Base-by-base conservation (phyloP, 1,140 invertebrate genomes). In the Leptinotarsa defecta region DNA sequence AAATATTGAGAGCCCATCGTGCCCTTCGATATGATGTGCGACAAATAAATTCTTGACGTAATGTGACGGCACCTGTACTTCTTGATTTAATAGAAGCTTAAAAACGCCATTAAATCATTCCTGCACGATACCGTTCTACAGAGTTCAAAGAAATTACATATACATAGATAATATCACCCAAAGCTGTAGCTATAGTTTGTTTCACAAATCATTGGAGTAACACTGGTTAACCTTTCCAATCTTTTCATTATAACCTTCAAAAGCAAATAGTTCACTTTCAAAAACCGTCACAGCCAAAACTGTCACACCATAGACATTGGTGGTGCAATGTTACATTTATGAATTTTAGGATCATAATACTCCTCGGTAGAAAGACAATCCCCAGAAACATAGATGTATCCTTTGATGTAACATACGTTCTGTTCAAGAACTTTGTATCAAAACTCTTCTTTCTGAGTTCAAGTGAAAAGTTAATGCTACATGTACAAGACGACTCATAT, bases 331-430 rank as follows among this genome's bases (percentile, higher is more conserved):
- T 90, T 87, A 95, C 95, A 97, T 74, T 89, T 87, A 8, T 91
- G 90, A 67, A 83, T 82, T n/a, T 86, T 77, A 13, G 95, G 94
- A 87, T 96, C 93, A 85, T 91, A 96, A 63, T 93, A 92, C 87
- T 97, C 95, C 1, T 96, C 95, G 1, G 95, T 95, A 80, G 92
- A 94, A 6, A 96, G 86, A 0, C 94, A 95, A n/a, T 84, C 96
- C 94, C 95, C 95, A 74, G 97, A 94, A 76, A 94, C 95, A 87
- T 94, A 96, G 76, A 97, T 95, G 79, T 94, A 90, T 1, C 95
- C 95, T 75, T 89, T 88, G 15, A 91, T 87, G 81, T 94, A 92
- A 81, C 93, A 93, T 77, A 91, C 91, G 94, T 79, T 92, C 87
- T 17, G 92, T 94, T 77, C 91, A 89, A 84, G 94, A 93, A 76